Evolutionary conservation across 2,113 vertebrate species (phyloP), one percentile per base, ranked within the genome.

Genomic region (Notarius lentiginosus): DNA sequence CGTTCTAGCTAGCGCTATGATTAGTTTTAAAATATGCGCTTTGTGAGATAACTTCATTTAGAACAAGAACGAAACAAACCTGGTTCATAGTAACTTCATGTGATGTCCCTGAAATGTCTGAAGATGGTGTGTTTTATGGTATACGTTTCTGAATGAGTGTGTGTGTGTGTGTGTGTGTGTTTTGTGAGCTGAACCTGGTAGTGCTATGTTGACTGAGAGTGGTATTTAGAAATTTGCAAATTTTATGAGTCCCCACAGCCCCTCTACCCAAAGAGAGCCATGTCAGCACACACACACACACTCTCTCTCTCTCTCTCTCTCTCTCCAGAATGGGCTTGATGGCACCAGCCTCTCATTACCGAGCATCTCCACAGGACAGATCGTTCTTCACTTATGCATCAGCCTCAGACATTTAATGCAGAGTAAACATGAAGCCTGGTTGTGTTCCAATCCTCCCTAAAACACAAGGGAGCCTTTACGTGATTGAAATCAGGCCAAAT

Each of bases 221-320:
- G 85, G 80, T 86, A 82, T 76, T 77, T 82, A 89, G 85, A 84
- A 90, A 91, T 89, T 82, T 76, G 63, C 72, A 24, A 86, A 51
- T 84, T 89, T 88, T 81, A 84, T 51, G 14, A 83, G 68, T 87
- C 82, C 82, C 87, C 88, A 84, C 82, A 84, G 88, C 88, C 61
- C 22, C 76, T 49, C 27, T 86, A 87, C 85, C 86, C 65, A 84
- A 79, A 86, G 88, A 88, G 55, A 90, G 94, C 94, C 94, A 93
- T 92, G 91, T 94, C 92, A 93, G 90, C 93, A 87, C 86, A 87
- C 84, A 86, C 79, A 81, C 65, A 65, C 66, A 66, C 79, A 56
- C 79, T 84, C 84, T 90, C 82, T 47, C 82, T 72, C 66, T 47
- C 86, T 60, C 82, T 82, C 68, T 84, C 84, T 90, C 82, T 47